Conservation (phyloP, 2,113 vertebrate species). For the Semnopithecus entellus region DNA sequence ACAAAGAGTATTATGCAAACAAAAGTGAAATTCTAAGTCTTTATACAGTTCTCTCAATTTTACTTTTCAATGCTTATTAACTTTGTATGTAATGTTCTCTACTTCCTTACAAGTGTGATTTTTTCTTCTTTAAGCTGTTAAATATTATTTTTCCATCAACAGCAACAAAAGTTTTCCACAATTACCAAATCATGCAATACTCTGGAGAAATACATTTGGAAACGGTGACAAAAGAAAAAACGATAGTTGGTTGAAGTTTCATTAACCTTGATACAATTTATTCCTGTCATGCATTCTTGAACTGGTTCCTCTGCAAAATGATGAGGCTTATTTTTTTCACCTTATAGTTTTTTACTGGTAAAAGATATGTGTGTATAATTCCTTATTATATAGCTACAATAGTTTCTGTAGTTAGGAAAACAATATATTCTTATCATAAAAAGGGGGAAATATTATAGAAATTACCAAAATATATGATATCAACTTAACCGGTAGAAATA, state of each 20-base stretch:
- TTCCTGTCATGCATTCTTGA: neutral
- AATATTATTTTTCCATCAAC: neutral
- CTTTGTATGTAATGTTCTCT: neutral
- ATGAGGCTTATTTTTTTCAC: neutral
- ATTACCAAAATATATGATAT: neutral
- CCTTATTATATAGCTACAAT: neutral
- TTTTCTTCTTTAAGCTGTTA: neutral
- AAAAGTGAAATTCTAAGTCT: neutral
- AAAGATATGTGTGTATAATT: neutral
- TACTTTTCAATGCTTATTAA: neutral
- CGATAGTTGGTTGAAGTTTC: neutral
- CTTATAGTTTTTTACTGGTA: neutral
- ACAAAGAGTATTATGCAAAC: neutral
- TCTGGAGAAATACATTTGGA: neutral
- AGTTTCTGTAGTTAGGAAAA: neutral
- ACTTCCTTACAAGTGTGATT: neutral
- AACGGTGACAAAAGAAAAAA: neutral
- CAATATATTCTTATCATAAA: neutral
- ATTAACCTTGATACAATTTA: neutral
- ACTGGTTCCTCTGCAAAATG: neutral
- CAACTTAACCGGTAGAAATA: neutral
- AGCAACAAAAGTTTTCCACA: neutral
- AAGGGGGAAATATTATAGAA: neutral
- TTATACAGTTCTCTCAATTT: neutral
- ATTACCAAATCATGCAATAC: neutral